Conservation (phyloP, 2,113 vertebrate species). For the Gambusia affinis region DNA sequence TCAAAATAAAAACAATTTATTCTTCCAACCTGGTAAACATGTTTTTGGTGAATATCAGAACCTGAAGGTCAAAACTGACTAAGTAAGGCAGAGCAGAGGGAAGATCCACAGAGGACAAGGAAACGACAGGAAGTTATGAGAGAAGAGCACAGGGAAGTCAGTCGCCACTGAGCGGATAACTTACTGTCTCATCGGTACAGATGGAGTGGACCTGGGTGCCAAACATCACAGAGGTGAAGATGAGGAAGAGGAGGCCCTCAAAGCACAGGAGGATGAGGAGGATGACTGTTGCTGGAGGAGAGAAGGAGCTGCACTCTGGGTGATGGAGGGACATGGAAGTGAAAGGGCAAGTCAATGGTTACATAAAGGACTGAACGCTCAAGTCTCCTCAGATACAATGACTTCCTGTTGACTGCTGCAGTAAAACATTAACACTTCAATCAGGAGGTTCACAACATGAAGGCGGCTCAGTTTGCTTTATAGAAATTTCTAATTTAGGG, state of each 20-base stretch:
- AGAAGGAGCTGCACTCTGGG: conserved; percentile 97
- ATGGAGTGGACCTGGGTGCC: conserved; percentile 99
- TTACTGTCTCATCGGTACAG: conserved; percentile 98
- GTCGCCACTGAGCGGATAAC: conserved; percentile 60
- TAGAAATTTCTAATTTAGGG: too few relatives aligned
- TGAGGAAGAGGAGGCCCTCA: conserved; percentile 96
- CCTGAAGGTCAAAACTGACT: too few relatives aligned
- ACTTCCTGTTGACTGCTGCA: not conserved
- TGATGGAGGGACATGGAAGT: conserved; percentile 57
- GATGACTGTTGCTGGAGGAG: conserved; percentile 96
- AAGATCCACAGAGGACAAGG: too few relatives aligned
- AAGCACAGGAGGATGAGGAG: conserved; percentile 98
- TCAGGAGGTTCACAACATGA: not conserved
- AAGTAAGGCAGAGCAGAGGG: too few relatives aligned
- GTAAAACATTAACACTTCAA: not conserved
- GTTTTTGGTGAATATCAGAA: too few relatives aligned
- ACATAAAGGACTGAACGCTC: conserved; percentile 24
- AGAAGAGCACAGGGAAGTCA: conserved; percentile 11
- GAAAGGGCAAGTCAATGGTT: conserved; percentile 43
- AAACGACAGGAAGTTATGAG: not conserved
- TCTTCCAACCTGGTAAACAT: too few relatives aligned
- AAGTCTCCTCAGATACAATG: not conserved
- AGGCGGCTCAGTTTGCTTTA: not conserved
- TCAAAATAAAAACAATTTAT: too few relatives aligned
- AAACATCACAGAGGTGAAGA: conserved; percentile 99